Conservation (phyloP, 2,888 invertebrate species). For the Gymnosoma rotundatum region DNA sequence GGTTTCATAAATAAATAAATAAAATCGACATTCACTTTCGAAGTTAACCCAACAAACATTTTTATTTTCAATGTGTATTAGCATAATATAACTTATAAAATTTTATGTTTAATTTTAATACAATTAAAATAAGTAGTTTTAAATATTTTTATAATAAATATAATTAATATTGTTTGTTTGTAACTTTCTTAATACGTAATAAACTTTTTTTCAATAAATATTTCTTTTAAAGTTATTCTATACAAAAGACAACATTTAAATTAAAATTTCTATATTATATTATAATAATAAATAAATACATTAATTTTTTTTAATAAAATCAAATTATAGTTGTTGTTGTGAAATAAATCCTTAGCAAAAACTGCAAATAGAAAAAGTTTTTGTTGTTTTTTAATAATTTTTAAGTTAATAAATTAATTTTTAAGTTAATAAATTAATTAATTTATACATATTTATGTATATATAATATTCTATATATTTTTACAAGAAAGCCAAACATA, state of each 20-base stretch:
- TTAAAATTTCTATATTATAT: too few relatives aligned
- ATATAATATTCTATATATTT: slow-evolving; percentile 8
- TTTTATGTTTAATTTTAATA: not conserved
- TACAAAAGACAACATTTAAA: too few relatives aligned
- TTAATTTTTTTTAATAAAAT: not conserved
- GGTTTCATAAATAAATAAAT: too few relatives aligned
- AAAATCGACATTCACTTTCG: too few relatives aligned
- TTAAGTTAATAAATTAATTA: not conserved
- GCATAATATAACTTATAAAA: not conserved
- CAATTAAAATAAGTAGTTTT: slow-evolving; percentile 23
- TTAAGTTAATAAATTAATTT: not conserved
- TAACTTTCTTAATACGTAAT: slow-evolving; percentile 28
- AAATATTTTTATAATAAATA: slow-evolving; percentile 41
- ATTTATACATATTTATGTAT: not conserved
- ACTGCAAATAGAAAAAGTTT: slow-evolving; percentile 71
- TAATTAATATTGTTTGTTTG: slow-evolving; percentile 2
- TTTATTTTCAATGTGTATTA: not conserved
- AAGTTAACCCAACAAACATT: not conserved
- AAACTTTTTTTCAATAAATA: slow-evolving; percentile 26
- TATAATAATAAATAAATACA: too few relatives aligned
- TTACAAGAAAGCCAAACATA: slow-evolving; percentile 48
- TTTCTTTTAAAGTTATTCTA: too few relatives aligned
- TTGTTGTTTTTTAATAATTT: slow-evolving; percentile 43
- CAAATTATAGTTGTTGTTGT: slow-evolving; percentile 60
- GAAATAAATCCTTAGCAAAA: slow-evolving; percentile 66